These are phyloP conservation scores for Elgaria multicarinata DNA, from an alignment of 2,113 vertebrate species.

Conservation along the genomic window DNA sequence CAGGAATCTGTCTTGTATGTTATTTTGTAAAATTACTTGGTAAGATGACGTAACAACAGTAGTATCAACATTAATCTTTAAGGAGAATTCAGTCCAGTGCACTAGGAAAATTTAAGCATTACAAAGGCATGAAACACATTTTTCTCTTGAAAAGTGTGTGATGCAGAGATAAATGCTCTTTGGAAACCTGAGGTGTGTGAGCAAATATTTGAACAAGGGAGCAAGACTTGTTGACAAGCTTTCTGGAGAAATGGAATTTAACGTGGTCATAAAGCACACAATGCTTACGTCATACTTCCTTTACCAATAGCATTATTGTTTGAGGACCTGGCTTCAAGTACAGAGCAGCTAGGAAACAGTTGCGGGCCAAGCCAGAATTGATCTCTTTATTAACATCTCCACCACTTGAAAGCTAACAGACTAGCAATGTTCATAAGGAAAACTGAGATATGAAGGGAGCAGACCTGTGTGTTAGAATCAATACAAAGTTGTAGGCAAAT, in stretches of 20 bases:
- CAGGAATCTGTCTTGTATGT: no score
- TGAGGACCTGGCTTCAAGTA: not conserved
- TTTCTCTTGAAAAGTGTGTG: not conserved
- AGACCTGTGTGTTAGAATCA: not conserved
- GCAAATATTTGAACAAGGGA: not conserved
- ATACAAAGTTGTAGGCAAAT: not conserved
- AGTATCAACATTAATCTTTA: not conserved
- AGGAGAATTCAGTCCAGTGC: not conserved
- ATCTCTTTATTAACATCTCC: not conserved
- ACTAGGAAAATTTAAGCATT: not conserved
- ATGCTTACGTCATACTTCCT: not conserved
- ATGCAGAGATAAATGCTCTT: not conserved
- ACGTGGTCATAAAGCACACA: not conserved
- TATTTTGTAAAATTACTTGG: not conserved
- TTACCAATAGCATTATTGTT: not conserved
- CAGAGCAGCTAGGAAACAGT: not conserved
- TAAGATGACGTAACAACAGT: not conserved
- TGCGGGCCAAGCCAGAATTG: not conserved
- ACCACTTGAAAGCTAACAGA: not conserved
- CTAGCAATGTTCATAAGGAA: not conserved
- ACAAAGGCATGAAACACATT: not conserved
- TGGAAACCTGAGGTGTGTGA: not conserved
- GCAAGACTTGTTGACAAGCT: not conserved
- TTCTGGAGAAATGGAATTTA: not conserved
- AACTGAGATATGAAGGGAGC: not conserved